These are phyloP conservation scores for Drosophila nigricruria DNA, from an alignment of 2,888 invertebrate genomes.

Conservation along the genomic window DNA sequence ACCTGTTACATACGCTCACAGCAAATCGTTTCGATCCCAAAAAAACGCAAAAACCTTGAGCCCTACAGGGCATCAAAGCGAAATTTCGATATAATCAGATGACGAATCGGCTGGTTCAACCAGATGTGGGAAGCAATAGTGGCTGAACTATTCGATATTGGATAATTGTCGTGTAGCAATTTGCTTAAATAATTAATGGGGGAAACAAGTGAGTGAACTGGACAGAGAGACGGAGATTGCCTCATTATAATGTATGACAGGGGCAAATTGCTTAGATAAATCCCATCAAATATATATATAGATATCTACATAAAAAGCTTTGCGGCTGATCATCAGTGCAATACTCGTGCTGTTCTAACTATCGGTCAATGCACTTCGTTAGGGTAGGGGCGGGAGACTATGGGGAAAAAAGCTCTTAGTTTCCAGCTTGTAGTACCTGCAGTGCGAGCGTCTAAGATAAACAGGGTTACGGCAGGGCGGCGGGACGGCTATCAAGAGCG, in stretches of 20 bases:
- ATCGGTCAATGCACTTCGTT: slow-evolving; percentile 57
- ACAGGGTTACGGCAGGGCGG: slow-evolving; percentile 7
- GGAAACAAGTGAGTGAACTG: neutral
- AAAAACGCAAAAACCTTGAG: too few relatives aligned
- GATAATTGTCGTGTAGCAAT: slow-evolving; percentile 7
- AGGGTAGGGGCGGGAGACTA: neutral
- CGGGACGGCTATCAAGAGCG: slow-evolving; percentile 40
- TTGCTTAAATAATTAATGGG: slow-evolving; percentile 2
- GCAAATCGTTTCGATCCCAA: neutral
- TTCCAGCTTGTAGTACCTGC: slow-evolving; percentile 25
- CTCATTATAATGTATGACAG: slow-evolving; percentile 15
- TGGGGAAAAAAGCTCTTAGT: slow-evolving; percentile 8
- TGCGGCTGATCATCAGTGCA: neutral
- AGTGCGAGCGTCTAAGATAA: slow-evolving; percentile 40
- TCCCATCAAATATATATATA: neutral
- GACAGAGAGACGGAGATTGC: neutral
- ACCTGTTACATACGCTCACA: neutral
- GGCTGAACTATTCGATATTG: neutral
- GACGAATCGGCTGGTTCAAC: neutral
- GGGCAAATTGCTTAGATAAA: slow-evolving; percentile 1
- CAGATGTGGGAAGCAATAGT: neutral
- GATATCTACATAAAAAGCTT: neutral
- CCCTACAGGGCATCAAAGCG: slow-evolving; percentile 1
- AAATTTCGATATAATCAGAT: neutral
- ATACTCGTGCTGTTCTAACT: slow-evolving; percentile 30